These are phyloP conservation scores for Gobio occitaniae DNA, from an alignment of 2,797 vertebrate genomes.

Conservation along the genomic window DNA sequence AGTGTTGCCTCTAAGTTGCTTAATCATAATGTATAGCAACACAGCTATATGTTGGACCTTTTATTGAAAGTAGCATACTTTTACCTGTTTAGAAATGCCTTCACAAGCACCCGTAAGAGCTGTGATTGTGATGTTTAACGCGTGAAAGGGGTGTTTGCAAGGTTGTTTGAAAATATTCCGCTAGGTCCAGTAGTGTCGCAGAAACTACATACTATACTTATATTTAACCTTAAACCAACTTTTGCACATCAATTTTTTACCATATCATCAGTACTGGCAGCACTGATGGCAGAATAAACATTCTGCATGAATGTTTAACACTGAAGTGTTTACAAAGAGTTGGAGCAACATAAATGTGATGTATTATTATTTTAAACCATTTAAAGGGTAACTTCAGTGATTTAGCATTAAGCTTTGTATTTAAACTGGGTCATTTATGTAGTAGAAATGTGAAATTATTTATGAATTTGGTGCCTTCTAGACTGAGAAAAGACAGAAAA, in stretches of 20 bases:
- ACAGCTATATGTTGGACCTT: background rate
- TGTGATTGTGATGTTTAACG: background rate
- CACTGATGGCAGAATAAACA: constrained; percentile 2
- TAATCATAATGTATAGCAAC: background rate
- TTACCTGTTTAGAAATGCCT: background rate
- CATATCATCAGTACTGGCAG: background rate
- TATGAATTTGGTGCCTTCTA: too few species aligned
- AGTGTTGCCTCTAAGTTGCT: background rate
- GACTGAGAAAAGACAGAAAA: too few species aligned
- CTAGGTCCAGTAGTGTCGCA: background rate
- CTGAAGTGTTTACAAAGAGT: constrained; percentile 16
- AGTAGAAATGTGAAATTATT: too few species aligned
- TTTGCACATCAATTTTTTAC: background rate
- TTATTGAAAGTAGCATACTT: background rate
- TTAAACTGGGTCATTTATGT: too few species aligned
- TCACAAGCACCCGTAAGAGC: background rate
- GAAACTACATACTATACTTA: background rate
- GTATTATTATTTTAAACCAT: constrained; percentile 28
- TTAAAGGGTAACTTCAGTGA: too few species aligned
- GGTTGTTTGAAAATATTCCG: background rate
- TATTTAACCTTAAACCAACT: background rate
- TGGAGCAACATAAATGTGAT: constrained; percentile 24
- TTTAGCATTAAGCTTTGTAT: too few species aligned
- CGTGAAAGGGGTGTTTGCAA: background rate
- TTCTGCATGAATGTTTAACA: constrained; percentile 5